Percentiles rank a stretch among this genome's conserved stretches.
Evolutionary conservation across 2,113 vertebrate species (phyloP).

Genomic region (Aspidoscelis tigris): DNA sequence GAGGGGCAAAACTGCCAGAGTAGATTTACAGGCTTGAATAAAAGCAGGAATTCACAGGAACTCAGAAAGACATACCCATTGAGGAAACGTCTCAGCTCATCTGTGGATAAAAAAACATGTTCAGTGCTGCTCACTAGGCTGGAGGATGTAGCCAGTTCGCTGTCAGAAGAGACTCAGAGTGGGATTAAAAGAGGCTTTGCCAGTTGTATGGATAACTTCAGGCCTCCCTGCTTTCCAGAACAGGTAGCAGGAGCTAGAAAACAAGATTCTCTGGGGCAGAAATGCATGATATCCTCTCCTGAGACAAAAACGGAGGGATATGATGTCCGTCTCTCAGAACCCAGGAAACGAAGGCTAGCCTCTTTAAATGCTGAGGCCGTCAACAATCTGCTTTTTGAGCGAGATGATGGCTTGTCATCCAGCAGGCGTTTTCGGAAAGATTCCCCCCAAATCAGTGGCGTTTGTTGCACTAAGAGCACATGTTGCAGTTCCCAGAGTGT

Average conservation of each 20-base stretch:
- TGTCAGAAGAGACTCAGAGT: constrained; percentile 69
- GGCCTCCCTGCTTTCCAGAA: constrained; percentile 57
- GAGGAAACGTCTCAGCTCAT: constrained; percentile 74
- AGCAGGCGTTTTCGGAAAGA: constrained; percentile 73
- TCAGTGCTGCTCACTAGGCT: constrained; percentile 90
- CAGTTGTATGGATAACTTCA: constrained; percentile 67
- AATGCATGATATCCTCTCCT: constrained; percentile 46
- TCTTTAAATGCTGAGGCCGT: constrained; percentile 97
- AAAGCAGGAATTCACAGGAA: constrained; percentile 58
- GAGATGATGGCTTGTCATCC: constrained; percentile 71
- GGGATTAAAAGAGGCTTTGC: constrained; percentile 68
- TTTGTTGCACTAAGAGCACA: constrained; percentile 70
- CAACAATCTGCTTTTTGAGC: constrained; percentile 92
- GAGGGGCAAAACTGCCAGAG: constrained; percentile 44
- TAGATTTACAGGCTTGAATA: constrained; percentile 45
- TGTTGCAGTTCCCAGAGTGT: constrained; percentile 58
- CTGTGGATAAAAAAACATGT: constrained; percentile 83
- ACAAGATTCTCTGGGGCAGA: constrained; percentile 49
- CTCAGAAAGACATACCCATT: constrained; percentile 82
- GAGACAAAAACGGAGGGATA: constrained; percentile 61
- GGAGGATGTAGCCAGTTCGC: constrained; percentile 79
- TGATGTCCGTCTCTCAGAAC: constrained; percentile 76
- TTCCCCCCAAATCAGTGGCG: constrained; percentile 47
- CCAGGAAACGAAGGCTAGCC: constrained; percentile 91
- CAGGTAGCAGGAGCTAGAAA: constrained; percentile 56